A percentile compares a stretch with the other conserved stretches of the same genome.
Evolutionary conservation across 2,888 invertebrate genomes (phyloP).

Genomic region (Chaitophorus viminalis): DNA sequence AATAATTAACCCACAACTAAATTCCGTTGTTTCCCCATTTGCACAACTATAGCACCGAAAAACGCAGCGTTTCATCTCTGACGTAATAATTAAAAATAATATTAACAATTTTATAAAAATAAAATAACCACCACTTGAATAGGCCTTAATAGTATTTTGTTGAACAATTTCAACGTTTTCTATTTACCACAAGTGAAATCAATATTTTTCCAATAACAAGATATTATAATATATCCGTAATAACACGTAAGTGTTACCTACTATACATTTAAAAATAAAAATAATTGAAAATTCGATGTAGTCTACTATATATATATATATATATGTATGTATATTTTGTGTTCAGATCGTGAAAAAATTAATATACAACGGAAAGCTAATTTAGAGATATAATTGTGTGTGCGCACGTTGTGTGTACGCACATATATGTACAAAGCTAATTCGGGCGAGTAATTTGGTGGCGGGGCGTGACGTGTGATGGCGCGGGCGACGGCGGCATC

Average conservation of each 20-base stretch:
- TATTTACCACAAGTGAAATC: no score
- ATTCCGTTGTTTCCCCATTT: no score
- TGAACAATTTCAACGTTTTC: no score
- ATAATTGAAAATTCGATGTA: no score
- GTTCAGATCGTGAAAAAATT: neutral
- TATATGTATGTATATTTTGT: neutral
- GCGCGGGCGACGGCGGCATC: neutral
- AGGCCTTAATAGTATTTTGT: neutral
- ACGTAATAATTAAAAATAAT: neutral
- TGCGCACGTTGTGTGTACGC: neutral
- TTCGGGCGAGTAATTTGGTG: neutral
- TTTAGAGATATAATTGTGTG: neutral
- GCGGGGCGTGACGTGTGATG: neutral
- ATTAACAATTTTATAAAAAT: neutral
- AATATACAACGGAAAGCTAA: neutral
- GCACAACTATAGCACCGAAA: no score
- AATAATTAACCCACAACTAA: no score
- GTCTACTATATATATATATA: no score
- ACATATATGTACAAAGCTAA: neutral
- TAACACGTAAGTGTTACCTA: no score
- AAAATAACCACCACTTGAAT: neutral
- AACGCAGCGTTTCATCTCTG: no score
- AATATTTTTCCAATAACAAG: neutral
- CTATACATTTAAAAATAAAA: no score
- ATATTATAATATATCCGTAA: neutral